Percentiles rank a stretch among this genome's conserved stretches.
Evolutionary conservation across 2,113 vertebrate genomes (phyloP).

Genomic region (Hiodon alosoides): DNA sequence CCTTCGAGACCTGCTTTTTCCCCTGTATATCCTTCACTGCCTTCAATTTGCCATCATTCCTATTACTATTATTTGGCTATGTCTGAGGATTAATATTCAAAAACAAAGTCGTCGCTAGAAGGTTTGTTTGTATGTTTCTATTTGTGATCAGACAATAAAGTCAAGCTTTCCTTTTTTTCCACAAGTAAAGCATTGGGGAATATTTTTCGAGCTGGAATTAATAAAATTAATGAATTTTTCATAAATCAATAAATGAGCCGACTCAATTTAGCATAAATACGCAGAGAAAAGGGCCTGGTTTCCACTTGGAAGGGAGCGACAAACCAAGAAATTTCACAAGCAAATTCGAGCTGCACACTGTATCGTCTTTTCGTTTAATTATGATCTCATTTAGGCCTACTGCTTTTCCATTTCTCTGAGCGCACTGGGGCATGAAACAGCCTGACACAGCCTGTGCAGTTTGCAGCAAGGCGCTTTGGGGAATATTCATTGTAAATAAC

Average conservation of each 20-base stretch:
- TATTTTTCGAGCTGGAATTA: not conserved
- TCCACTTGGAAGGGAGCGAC: not conserved
- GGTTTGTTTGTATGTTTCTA: too few species aligned
- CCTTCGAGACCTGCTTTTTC: not conserved
- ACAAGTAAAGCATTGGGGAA: not conserved
- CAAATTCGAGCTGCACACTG: not conserved
- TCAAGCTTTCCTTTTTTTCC: not conserved
- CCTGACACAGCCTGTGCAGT: constrained; percentile 12
- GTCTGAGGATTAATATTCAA: constrained; percentile 4
- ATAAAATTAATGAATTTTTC: not conserved
- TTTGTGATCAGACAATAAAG: too few species aligned
- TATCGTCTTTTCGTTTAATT: constrained; percentile 1
- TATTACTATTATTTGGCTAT: constrained; percentile 16
- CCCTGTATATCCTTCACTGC: constrained; percentile 19
- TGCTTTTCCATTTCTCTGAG: constrained; percentile 10
- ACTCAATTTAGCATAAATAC: not conserved
- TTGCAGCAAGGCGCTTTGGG: not conserved
- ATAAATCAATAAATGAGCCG: not conserved
- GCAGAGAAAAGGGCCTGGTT: not conserved
- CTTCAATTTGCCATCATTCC: constrained; percentile 26
- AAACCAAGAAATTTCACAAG: not conserved
- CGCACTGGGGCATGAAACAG: constrained; percentile 13
- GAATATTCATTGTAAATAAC: constrained; percentile 8
- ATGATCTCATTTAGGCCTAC: not conserved
- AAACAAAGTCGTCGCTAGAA: not conserved